phyloP scores from a whole-genome alignment of 2,888 invertebrate genomes.

The Mongoloraphidia duomilia region DNA sequence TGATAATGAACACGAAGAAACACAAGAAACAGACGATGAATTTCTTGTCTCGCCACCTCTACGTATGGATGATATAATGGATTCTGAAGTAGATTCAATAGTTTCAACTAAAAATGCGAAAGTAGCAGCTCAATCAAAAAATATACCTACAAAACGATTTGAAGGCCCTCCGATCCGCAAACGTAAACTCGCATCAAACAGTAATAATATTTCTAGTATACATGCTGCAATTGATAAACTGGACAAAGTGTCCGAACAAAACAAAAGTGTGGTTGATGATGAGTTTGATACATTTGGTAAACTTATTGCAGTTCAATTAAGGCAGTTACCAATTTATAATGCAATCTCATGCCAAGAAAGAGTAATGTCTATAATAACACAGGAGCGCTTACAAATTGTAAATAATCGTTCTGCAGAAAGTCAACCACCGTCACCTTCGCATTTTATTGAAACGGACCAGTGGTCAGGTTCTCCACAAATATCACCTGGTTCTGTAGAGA shows the following conservation, averaged over 20 bases:
- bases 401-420: no score
- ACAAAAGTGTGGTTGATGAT: slow-evolving; percentile 8
- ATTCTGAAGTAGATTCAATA: slow-evolving; percentile 4
- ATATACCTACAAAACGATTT: slow-evolving; percentile 9
- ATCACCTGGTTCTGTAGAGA: no score
- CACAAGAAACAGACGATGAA: slow-evolving; percentile 6
- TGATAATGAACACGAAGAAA: slow-evolving; percentile 4
- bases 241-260: slow-evolving; percentile 11
- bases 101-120: slow-evolving; percentile 9
- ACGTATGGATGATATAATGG: slow-evolving; percentile 5
- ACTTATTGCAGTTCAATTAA: slow-evolving; percentile 6
- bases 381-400: no score
- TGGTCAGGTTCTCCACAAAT: no score
- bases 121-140: slow-evolving; percentile 9
- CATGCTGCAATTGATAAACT: slow-evolving; percentile 11
- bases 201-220: slow-evolving; percentile 11
- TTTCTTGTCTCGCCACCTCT: slow-evolving; percentile 8
- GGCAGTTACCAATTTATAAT: no score
- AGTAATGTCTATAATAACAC: no score
- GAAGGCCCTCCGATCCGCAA: slow-evolving; percentile 10
- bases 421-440: no score
- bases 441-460: no score
- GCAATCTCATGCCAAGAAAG: no score
- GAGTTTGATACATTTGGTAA: slow-evolving; percentile 12
- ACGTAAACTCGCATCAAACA: slow-evolving; percentile 8